These are phyloP conservation scores for Barnardius zonarius DNA, from an alignment of 2,113 vertebrate species.

Conservation along the genomic window DNA sequence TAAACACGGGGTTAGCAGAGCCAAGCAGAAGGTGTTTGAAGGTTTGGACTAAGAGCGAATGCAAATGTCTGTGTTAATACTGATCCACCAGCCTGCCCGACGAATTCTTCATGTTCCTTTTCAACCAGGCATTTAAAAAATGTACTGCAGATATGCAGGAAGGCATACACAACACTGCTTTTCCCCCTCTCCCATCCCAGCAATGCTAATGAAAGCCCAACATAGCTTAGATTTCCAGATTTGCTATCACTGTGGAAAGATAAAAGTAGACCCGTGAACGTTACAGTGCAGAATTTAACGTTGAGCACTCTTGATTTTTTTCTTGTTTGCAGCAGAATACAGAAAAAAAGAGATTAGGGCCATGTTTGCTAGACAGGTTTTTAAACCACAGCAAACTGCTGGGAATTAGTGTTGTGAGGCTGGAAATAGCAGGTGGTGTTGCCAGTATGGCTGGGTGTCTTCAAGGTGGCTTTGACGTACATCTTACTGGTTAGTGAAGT, in stretches of 20 bases:
- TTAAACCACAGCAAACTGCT: not conserved
- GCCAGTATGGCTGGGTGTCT: not conserved
- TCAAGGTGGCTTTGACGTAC: not conserved
- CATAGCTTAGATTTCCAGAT: conserved; percentile 32
- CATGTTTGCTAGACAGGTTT: not conserved
- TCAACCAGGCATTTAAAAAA: conserved; percentile 57
- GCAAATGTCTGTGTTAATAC: not conserved
- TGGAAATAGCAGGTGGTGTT: conserved; percentile 24
- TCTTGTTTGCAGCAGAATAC: not conserved
- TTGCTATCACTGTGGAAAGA: not conserved
- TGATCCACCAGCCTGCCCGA: not conserved
- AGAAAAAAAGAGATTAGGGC: not conserved
- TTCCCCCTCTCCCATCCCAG: not conserved
- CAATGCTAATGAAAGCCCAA: not conserved
- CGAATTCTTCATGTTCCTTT: not conserved
- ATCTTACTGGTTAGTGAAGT: not conserved
- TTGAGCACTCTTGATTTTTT: not conserved
- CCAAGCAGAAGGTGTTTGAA: not conserved
- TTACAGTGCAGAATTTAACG: not conserved
- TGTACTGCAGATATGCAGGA: conserved; percentile 42
- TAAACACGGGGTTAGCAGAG: not conserved
- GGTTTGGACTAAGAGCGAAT: not conserved
- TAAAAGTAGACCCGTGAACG: not conserved
- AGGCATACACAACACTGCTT: not conserved
- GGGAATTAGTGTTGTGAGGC: not conserved